These are phyloP conservation scores for Xyrauchen texanus DNA, from an alignment of 2,113 vertebrate species.

Conservation along the genomic window DNA sequence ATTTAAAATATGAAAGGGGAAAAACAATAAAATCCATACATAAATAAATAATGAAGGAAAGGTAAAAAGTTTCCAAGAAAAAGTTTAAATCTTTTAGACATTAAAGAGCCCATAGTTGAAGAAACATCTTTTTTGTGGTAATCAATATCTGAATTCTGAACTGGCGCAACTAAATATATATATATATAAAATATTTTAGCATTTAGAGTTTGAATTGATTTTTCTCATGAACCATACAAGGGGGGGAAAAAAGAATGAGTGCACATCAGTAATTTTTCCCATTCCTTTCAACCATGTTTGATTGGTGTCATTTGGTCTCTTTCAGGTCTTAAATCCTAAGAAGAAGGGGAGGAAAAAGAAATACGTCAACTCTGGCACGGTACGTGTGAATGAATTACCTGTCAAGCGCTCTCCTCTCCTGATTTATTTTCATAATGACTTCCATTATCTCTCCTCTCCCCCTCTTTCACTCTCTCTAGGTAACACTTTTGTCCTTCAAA, in stretches of 20 bases:
- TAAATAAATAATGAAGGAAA: too few species aligned
- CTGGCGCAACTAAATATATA: too few species aligned
- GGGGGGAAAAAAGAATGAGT: neutral
- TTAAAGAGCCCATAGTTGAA: too few species aligned
- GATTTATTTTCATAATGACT: slow-evolving; percentile 43
- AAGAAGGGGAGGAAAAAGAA: slow-evolving; percentile 99
- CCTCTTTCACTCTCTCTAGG: slow-evolving; percentile 69
- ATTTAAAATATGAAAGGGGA: too few species aligned
- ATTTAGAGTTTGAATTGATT: too few species aligned
- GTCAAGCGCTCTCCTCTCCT: slow-evolving; percentile 36
- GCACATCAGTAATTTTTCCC: neutral
- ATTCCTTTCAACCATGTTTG: slow-evolving; percentile 11
- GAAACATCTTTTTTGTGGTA: too few species aligned
- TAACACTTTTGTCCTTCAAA: slow-evolving; percentile 95
- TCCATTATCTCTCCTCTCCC: slow-evolving; percentile 32
- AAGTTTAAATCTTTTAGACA: too few species aligned
- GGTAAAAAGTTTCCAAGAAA: too few species aligned
- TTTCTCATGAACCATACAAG: neutral
- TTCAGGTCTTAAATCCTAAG: slow-evolving; percentile 93
- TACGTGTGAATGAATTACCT: slow-evolving; percentile 71
- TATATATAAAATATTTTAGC: too few species aligned
- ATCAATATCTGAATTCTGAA: too few species aligned
- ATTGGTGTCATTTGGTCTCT: slow-evolving; percentile 17
- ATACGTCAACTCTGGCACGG: slow-evolving; percentile 95
- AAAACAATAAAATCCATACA: too few species aligned